Percentiles rank a stretch among this genome's conserved stretches.
Conservation (phyloP, 2,888 invertebrate species). For the Mesochorus sp. region DNA sequence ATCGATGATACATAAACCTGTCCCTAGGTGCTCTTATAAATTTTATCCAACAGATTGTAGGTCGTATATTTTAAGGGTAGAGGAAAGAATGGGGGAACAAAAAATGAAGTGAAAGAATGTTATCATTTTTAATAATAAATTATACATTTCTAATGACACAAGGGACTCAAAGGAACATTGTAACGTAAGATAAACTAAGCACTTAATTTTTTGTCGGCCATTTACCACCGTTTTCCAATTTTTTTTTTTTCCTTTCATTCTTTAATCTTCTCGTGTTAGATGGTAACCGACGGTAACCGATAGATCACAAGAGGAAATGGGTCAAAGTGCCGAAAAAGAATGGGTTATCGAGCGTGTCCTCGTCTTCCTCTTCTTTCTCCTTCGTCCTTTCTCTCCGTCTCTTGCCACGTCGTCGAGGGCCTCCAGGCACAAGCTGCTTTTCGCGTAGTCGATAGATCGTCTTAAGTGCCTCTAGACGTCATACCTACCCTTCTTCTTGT, state of each 20-base stretch:
- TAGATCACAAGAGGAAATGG: conserved; percentile 72
- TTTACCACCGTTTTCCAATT: background rate
- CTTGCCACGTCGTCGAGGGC: conserved; percentile 61
- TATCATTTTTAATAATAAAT: too few species aligned
- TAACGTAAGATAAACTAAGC: too few species aligned
- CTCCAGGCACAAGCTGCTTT: conserved; percentile 61
- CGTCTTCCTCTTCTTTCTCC: conserved; percentile 10
- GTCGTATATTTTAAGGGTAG: too few species aligned
- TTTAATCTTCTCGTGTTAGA: conserved; percentile 21
- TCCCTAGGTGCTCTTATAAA: background rate
- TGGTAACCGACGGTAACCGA: conserved; percentile 61
- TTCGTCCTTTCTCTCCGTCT: conserved; percentile 18
- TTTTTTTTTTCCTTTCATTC: conserved; percentile 16
- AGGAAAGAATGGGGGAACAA: too few species aligned
- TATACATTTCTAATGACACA: too few species aligned
- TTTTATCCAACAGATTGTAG: background rate
- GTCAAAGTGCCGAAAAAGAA: conserved; percentile 69
- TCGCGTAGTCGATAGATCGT: conserved; percentile 73
- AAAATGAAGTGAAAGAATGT: too few species aligned
- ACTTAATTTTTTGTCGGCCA: too few species aligned
- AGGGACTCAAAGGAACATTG: too few species aligned
- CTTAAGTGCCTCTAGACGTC: conserved; percentile 75
- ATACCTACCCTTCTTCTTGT: conserved; percentile 66
- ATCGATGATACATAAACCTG: background rate
- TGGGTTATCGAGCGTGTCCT: conserved; percentile 63